Base-by-base conservation (phyloP, 2,888 invertebrate species). In the Macropis europaea region DNA sequence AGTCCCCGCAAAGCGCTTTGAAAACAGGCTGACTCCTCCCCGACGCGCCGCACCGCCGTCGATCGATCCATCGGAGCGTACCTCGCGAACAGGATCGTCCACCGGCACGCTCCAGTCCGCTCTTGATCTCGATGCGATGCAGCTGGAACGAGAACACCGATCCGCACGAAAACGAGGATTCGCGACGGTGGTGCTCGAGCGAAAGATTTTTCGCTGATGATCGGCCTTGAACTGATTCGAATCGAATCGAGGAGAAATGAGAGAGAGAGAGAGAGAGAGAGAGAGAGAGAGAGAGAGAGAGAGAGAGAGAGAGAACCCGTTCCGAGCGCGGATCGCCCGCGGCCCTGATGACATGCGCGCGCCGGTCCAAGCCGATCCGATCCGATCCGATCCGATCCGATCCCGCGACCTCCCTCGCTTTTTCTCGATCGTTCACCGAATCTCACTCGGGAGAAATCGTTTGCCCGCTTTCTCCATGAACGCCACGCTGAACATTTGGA, bases 281-380 rank as follows among this genome's bases (percentile, higher is more conserved):
- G 11, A 19, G 7, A 24, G 17, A 6, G 45, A 6, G 7, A 13
- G 30, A 11, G 13, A 26, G 13, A 17, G 30, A n/a, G 1, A 2
- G 15, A n/a, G 48, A 34, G 36, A 9, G 5, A 7, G 5, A 36
- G 36, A 45, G 30, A 54, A 38, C 43, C 32, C 36, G 36, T 34
- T 19, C 19, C 28, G 43, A 26, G 24, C 26, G 13, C 15, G 22
- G 48, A 40, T 59, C 36, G 56, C 56, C 47, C 17, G 28, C 34
- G 42, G 62, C 32, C 54, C 40, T 66, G 64, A 63, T 47, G 60
- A 68, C 74, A 73, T 74, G 63, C 45, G 73, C 62, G 59, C 60
- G 36, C 43, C 74, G 71, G 52, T 54, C 70, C 73, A 79, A n/a
- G n/a, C 79, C 66, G 74, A 76, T 56, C 74, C 32, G 42, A 60